Evolutionary conservation across 2,888 invertebrate species (phyloP), one percentile per base, ranked within the genome.

Genomic region (Lacanobia wlatinum): DNA sequence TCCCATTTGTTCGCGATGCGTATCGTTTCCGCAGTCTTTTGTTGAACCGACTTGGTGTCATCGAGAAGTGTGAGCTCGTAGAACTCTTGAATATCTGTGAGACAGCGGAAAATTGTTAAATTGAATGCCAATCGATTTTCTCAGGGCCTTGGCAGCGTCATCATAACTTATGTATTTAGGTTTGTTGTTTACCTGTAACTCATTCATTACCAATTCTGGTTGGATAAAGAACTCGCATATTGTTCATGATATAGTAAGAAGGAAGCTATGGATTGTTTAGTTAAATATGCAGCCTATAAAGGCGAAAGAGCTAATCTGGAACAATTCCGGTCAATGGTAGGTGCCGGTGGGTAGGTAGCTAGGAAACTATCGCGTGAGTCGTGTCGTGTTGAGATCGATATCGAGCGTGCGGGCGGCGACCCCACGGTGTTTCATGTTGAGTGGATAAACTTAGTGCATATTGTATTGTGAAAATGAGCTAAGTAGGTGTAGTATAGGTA

Each of bases 1-100:
- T 99, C 98, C 99, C 99, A 99, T 96, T 98, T 98, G 91, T 98
- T 98, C 75, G 99, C 99, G 91, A 99, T 99, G 91, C 99, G 98
- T 92, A 99, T 97, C 69, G 99, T 99, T 96, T 99, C 99, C 74
- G 98, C 98, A 83, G 99, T 99, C 96, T 99, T 99, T 96, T 99
- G 99, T 95, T 99, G 98, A 87, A 98, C 97, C 77, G 98, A 98
- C 96, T 99, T 99, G 79, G 98, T 98, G 93, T 99, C 99, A 96
- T 99, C 99, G 90, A 99, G 97, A 85, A 99, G 97, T 72, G 99
- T 99, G 90, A 99, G 97, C 96, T 99, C 99, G 96, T 99, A 99
- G 96, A 99, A 99, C 96, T 99, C 99, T 97, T 99, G 99, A 91
- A 99, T 99, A 97, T 99, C 99, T 98, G 74, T 60, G 70, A 67